phyloP scores from a whole-genome alignment of 64 coral and sea anemone genomes.

The Montipora foliosa region DNA sequence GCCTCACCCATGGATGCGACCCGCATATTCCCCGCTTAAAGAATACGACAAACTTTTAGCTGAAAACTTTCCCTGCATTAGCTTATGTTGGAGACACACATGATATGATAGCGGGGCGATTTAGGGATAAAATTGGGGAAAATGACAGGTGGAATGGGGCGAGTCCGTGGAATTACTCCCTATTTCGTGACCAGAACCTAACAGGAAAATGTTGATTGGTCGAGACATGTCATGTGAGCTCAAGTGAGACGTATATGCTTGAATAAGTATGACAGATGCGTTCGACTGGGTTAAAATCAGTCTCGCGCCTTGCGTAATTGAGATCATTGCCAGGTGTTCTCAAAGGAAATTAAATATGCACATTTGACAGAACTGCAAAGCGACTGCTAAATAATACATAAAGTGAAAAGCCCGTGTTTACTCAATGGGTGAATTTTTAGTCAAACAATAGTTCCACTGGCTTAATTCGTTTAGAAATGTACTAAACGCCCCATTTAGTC shows the following conservation, averaged over 20 bases:
- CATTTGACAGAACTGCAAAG: background rate
- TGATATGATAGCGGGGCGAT: too few relatives aligned
- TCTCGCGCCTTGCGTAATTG: background rate
- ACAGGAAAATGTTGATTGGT: too few relatives aligned
- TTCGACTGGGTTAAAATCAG: background rate
- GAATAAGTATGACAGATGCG: too few relatives aligned
- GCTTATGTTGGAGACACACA: too few relatives aligned
- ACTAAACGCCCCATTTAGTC: background rate
- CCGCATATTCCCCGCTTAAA: background rate
- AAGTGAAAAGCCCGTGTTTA: background rate
- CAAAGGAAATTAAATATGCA: background rate
- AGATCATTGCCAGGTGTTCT: background rate
- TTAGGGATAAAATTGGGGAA: too few relatives aligned
- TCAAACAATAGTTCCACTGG: background rate
- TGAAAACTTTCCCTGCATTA: too few relatives aligned
- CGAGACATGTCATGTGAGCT: too few relatives aligned
- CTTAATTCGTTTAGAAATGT: background rate
- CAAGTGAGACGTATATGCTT: too few relatives aligned
- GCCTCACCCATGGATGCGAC: background rate
- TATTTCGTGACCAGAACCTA: too few relatives aligned
- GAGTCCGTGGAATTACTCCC: too few relatives aligned
- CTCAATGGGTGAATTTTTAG: constrained; percentile 9
- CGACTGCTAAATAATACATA: background rate
- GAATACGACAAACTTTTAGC: background rate
- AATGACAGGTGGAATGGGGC: too few relatives aligned